Conservation (phyloP, 92 coral and sea anemone species). For the Hydrozoanthus gracilis region DNA sequence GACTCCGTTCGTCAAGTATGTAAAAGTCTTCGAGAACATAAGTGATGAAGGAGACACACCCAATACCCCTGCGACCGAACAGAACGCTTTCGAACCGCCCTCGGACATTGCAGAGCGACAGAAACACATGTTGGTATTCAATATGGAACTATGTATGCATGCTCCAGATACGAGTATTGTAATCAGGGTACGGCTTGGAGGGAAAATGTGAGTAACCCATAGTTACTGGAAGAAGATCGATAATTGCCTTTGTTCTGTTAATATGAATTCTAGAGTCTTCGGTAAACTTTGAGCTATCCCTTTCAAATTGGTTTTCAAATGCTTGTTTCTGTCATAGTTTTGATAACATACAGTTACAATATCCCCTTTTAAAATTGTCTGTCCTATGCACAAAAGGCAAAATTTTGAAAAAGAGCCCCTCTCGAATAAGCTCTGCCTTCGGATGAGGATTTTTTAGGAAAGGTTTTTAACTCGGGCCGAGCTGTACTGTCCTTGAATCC, state of each 20-base stretch:
- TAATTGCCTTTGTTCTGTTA: no score
- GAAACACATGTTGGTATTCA: slow-evolving; percentile 87
- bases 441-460: no score
- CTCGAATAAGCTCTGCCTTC: no score
- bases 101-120: slow-evolving; percentile 79
- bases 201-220: slow-evolving; percentile 82
- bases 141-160: slow-evolving; percentile 85
- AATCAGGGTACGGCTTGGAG: slow-evolving; percentile 87
- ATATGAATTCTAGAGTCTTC: neutral
- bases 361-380: no score
- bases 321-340: no score
- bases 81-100: slow-evolving; percentile 72
- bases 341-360: no score
- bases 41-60: slow-evolving; percentile 85
- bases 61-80: slow-evolving; percentile 75
- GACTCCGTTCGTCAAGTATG: slow-evolving; percentile 87
- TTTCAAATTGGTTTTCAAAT: neutral
- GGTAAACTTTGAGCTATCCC: neutral
- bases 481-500: no score
- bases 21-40: slow-evolving; percentile 87
- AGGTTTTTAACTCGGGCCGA: no score
- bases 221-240: neutral
- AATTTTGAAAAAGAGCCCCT: no score
- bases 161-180: slow-evolving; percentile 92
- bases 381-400: no score